phyloP scores from a whole-genome alignment of 2,113 vertebrate genomes.

The Pogonocichla stellata region DNA sequence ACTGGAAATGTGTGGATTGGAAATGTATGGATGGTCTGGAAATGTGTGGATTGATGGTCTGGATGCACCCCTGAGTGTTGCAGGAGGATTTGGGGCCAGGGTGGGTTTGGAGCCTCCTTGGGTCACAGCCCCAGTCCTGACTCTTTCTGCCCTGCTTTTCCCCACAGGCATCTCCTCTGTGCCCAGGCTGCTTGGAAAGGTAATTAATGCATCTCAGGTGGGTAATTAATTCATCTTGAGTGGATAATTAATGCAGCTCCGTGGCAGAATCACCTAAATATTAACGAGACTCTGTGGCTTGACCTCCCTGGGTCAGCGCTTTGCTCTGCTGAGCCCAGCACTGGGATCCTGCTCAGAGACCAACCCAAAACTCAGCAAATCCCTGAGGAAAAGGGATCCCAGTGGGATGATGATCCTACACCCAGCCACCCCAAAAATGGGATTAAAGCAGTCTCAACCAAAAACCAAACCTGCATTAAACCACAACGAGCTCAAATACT shows the following conservation, averaged over 20 bases:
- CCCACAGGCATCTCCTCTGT: not conserved
- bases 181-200: not conserved
- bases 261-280: not conserved
- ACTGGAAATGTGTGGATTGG: accelerated
- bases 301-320: not conserved
- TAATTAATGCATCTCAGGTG: not conserved
- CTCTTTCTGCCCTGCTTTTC: not conserved
- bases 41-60: accelerated
- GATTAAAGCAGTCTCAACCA: not conserved
- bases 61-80: accelerated
- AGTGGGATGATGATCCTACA: not conserved
- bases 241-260: not conserved
- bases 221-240: not conserved
- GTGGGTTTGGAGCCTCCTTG: no score
- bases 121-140: not conserved
- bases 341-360: not conserved
- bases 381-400: not conserved
- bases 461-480: no score
- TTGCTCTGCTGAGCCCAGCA: not conserved
- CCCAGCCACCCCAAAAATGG: not conserved
- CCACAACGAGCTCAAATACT: accelerated
- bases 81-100: not conserved
- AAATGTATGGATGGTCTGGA: no score
- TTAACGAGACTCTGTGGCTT: not conserved
- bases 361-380: not conserved